phyloP scores from a whole-genome alignment of 2,113 vertebrate genomes.

The Cavia porcellus region DNA sequence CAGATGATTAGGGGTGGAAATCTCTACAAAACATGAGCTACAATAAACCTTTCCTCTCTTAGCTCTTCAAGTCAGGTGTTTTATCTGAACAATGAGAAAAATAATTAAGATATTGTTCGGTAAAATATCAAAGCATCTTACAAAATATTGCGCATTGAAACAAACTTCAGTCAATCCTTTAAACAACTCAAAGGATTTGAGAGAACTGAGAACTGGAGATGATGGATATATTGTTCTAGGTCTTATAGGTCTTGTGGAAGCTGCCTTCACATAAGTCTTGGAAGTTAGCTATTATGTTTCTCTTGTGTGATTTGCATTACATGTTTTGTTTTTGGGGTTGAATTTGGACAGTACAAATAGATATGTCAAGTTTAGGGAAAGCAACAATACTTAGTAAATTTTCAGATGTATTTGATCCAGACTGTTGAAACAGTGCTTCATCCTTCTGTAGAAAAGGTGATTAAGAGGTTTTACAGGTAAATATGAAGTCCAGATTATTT shows the following conservation, averaged over 20 bases:
- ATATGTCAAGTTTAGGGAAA: neutral
- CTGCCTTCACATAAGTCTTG: neutral
- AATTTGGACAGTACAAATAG: neutral
- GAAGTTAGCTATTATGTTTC: neutral
- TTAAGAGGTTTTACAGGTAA: neutral
- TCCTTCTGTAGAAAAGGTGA: neutral
- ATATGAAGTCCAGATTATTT: neutral
- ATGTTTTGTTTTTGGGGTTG: neutral
- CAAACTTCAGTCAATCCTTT: neutral
- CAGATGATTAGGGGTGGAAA: neutral
- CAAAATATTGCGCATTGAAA: neutral
- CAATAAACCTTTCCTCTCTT: neutral
- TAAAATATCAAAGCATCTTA: neutral
- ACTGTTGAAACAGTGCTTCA: neutral
- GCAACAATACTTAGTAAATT: neutral
- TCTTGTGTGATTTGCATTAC: neutral
- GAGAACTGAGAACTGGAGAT: neutral
- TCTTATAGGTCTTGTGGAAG: neutral
- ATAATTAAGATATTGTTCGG: neutral
- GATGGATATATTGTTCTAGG: neutral
- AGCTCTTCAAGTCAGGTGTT: neutral
- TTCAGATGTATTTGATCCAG: neutral
- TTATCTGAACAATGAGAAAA: neutral
- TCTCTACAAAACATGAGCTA: neutral
- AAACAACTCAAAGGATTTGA: neutral